A percentile compares a stretch with the other conserved stretches of the same genome.
Evolutionary conservation across 2,797 vertebrate species (phyloP).

Genomic region (Brotula barbata): DNA sequence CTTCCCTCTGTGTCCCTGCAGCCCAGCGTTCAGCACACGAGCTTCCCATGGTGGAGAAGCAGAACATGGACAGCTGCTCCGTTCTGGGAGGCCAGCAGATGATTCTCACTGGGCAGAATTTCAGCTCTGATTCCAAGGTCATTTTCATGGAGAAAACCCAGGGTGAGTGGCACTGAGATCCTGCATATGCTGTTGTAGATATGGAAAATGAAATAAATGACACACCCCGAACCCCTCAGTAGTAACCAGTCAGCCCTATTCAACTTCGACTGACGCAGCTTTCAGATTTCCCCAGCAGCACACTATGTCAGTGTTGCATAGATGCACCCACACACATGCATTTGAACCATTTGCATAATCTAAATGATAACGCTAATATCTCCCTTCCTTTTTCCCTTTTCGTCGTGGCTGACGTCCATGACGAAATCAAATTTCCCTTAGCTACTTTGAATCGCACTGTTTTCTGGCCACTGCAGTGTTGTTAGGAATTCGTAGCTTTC

Average conservation of each 20-base stretch:
- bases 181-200: background rate
- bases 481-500: no score
- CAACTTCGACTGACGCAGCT: slow-evolving; percentile 32
- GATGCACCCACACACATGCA: background rate
- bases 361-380: slow-evolving; percentile 50
- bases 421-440: slow-evolving; percentile 9
- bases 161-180: slow-evolving; percentile 76
- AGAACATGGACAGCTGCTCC: slow-evolving; percentile 89
- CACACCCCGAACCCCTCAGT: background rate
- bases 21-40: slow-evolving; percentile 96
- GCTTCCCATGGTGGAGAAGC: slow-evolving; percentile 93
- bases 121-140: slow-evolving; percentile 97
- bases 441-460: no score
- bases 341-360: slow-evolving; percentile 65
- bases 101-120: slow-evolving; percentile 96
- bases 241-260: background rate
- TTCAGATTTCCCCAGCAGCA: slow-evolving; percentile 18
- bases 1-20: slow-evolving; percentile 62
- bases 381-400: slow-evolving; percentile 61
- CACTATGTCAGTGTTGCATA: slow-evolving; percentile 2
- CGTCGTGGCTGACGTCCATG: slow-evolving; percentile 35
- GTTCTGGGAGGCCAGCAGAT: slow-evolving; percentile 94
- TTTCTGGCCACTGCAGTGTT: no score
- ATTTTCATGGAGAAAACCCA: slow-evolving; percentile 93
- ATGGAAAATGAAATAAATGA: background rate